These are phyloP conservation scores for Hystrix brachyura DNA, from an alignment of 2,113 vertebrate genomes.

Conservation along the genomic window DNA sequence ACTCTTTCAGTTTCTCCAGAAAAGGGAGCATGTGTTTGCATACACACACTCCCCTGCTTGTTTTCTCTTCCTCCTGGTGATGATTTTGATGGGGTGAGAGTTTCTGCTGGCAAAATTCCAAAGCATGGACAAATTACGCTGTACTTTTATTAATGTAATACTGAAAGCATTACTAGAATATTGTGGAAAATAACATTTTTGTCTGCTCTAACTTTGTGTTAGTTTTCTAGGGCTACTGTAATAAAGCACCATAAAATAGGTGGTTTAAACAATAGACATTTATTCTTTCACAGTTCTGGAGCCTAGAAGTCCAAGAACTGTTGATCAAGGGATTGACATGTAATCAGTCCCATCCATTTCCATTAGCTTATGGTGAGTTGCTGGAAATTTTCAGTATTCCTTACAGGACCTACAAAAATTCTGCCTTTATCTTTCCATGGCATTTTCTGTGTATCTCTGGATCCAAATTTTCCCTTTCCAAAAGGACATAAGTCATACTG, in stretches of 20 bases:
- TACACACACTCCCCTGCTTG: conserved; percentile 10
- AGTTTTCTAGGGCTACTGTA: not conserved
- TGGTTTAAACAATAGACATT: not conserved
- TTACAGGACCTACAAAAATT: not conserved
- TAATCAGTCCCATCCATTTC: not conserved
- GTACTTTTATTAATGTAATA: conserved; percentile 53
- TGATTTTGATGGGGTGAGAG: conserved; percentile 50
- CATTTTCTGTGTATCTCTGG: not conserved
- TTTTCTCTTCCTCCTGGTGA: conserved; percentile 38
- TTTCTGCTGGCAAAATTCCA: conserved; percentile 53
- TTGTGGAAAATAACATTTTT: not conserved
- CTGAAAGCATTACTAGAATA: conserved; percentile 15
- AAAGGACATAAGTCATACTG: not conserved
- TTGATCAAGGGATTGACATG: not conserved
- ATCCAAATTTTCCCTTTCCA: not conserved
- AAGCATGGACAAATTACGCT: not conserved
- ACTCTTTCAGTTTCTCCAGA: conserved; percentile 43
- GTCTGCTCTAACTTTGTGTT: not conserved
- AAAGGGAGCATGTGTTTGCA: conserved; percentile 59
- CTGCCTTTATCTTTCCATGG: not conserved
- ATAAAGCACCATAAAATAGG: not conserved
- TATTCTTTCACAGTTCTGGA: not conserved
- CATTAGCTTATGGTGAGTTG: not conserved
- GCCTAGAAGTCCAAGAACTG: not conserved
- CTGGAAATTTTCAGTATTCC: not conserved